These are phyloP conservation scores for Oligia fasciuncula DNA, from an alignment of 2,888 invertebrate species.

Conservation along the genomic window DNA sequence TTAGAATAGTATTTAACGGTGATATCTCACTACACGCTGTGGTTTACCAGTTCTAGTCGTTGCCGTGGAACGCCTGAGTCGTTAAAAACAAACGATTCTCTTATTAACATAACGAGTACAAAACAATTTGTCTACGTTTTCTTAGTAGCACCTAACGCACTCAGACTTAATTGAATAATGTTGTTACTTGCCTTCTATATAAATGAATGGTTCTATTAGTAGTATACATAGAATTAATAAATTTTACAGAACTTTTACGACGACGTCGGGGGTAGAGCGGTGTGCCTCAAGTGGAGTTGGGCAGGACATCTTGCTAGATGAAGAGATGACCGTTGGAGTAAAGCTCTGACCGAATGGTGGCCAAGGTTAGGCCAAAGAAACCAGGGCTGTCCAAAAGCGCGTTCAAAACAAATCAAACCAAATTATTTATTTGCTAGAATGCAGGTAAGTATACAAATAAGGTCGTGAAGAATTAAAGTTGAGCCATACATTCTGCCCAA, in stretches of 20 bases:
- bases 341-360: no score
- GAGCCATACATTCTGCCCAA: no score
- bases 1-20: neutral
- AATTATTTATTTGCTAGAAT: no score
- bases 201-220: conserved; percentile 14
- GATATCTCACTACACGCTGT: conserved; percentile 16
- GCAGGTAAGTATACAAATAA: no score
- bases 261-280: no score
- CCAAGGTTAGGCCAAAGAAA: no score
- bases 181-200: conserved; percentile 16
- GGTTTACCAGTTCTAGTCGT: neutral
- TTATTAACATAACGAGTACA: conserved; percentile 52
- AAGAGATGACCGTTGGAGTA: no score
- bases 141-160: conserved; percentile 10
- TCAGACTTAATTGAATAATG: conserved; percentile 16
- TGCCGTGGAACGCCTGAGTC: conserved; percentile 2
- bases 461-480: no score
- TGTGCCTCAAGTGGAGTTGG: no score
- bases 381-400: no score
- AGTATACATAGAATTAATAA: neutral
- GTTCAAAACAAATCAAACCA: no score
- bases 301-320: no score
- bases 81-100: conserved; percentile 47
- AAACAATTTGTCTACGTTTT: conserved; percentile 49
- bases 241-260: neutral